Percentiles rank a stretch among this genome's conserved stretches.
Conservation (phyloP, 2,888 invertebrate species). For the Athalia circularis region DNA sequence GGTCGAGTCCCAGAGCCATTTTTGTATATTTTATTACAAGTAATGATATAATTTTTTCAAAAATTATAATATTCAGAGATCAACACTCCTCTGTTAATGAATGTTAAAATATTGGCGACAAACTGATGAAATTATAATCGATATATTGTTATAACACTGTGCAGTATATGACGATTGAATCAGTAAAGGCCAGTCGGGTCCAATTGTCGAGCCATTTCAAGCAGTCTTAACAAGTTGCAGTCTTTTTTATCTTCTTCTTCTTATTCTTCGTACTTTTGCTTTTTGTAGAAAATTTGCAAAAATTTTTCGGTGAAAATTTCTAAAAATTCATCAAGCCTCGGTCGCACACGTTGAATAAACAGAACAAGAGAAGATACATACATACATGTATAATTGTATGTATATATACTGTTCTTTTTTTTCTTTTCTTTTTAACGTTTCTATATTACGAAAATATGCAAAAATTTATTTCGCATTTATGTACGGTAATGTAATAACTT, state of each 20-base stretch:
- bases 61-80: conserved; percentile 1
- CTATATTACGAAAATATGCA: not conserved
- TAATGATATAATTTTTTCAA: not conserved
- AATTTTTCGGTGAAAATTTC: not conserved
- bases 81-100: not conserved
- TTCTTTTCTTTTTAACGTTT: not conserved
- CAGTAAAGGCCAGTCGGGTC: conserved; percentile 70
- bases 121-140: not conserved
- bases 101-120: no score
- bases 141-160: not conserved
- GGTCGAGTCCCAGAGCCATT: conserved; percentile 68
- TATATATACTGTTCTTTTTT: not conserved
- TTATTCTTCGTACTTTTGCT: not conserved
- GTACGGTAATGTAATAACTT: not conserved
- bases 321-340: not conserved
- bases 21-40: conserved; percentile 37
- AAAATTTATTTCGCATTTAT: not conserved
- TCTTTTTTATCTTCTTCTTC: conserved; percentile 12
- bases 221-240: conserved; percentile 29
- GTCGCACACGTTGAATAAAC: conserved; percentile 8
- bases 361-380: no score
- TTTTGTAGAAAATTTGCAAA: no score
- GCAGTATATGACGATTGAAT: conserved; percentile 44
- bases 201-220: conserved; percentile 63
- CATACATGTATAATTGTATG: not conserved